phyloP scores from a whole-genome alignment of 2,888 invertebrate species.

The Synergus laeviventris region DNA sequence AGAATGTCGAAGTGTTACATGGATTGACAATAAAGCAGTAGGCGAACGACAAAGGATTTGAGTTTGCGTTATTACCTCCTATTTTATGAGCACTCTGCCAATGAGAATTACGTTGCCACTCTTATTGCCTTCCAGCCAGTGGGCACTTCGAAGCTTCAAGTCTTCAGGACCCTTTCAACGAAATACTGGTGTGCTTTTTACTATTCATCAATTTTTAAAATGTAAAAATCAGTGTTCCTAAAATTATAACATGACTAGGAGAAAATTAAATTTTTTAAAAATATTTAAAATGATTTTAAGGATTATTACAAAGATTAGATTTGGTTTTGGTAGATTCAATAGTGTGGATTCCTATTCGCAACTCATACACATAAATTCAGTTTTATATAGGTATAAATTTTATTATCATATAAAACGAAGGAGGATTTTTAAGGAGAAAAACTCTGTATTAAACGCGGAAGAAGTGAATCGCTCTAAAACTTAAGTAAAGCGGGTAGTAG shows the following conservation, averaged over 20 bases:
- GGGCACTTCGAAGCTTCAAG: conserved; percentile 53
- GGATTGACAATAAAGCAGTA: conserved; percentile 45
- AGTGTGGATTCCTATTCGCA: too few relatives aligned
- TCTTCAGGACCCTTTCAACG: conserved; percentile 50
- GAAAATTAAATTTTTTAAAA: too few relatives aligned
- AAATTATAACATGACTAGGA: too few relatives aligned
- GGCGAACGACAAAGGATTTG: conserved; percentile 46
- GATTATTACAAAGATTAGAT: too few relatives aligned
- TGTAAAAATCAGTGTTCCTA: too few relatives aligned
- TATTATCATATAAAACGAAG: too few relatives aligned
- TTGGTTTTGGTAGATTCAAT: too few relatives aligned
- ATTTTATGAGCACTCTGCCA: conserved; percentile 66
- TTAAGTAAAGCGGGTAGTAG: background rate
- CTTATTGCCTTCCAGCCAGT: conserved; percentile 68
- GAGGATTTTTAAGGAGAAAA: too few relatives aligned
- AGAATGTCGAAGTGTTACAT: conserved; percentile 36
- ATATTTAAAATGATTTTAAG: too few relatives aligned
- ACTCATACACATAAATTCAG: too few relatives aligned
- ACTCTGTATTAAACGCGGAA: too few relatives aligned
- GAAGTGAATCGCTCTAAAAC: background rate
- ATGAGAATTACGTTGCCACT: conserved; percentile 69
- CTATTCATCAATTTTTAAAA: conserved; percentile 1
- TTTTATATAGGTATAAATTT: too few relatives aligned
- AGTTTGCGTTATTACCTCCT: conserved; percentile 58
- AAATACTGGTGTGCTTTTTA: background rate